Evolutionary conservation across 2,797 vertebrate species (phyloP).

Genomic region (Pangasius macronema): DNA sequence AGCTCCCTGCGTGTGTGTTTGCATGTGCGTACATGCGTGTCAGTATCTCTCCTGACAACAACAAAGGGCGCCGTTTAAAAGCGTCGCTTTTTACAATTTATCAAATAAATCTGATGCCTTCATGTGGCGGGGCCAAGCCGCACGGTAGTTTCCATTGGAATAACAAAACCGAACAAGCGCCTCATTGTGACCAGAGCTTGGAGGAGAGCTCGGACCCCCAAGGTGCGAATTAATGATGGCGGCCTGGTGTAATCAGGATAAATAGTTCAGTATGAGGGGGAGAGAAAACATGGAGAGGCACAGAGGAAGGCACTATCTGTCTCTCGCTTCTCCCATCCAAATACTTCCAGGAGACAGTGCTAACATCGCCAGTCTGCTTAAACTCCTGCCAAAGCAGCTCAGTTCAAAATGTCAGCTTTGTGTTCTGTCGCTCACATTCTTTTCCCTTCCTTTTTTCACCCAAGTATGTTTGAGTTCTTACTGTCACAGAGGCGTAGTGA

Average conservation of each 20-base stretch:
- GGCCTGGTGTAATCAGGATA: conserved; percentile 83
- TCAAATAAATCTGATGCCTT: conserved; percentile 80
- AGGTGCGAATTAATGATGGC: conserved; percentile 85
- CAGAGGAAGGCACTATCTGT: conserved; percentile 70
- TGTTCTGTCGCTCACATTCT: conserved; percentile 48
- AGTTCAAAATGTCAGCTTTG: conserved; percentile 63
- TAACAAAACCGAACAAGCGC: conserved; percentile 83
- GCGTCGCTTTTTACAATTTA: conserved; percentile 76
- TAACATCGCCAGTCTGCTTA: conserved; percentile 61
- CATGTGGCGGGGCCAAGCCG: conserved; percentile 69
- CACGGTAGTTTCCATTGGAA: conserved; percentile 81
- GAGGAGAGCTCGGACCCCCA: conserved; percentile 76
- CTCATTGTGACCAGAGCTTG: conserved; percentile 75
- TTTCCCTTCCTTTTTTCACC: background rate
- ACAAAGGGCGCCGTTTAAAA: conserved; percentile 69
- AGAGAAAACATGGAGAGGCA: conserved; percentile 54
- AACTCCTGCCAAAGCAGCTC: conserved; percentile 13
- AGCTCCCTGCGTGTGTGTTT: conserved; percentile 43
- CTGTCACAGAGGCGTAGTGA: background rate
- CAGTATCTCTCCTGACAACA: conserved; percentile 61
- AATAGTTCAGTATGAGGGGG: conserved; percentile 76
- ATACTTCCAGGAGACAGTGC: conserved; percentile 67
- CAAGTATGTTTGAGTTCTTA: background rate
- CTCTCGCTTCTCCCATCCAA: conserved; percentile 64
- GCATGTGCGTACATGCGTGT: conserved; percentile 30